These are phyloP conservation scores for Amyelois transitella DNA, from an alignment of 1,140 invertebrate species.

Conservation along the genomic window DNA sequence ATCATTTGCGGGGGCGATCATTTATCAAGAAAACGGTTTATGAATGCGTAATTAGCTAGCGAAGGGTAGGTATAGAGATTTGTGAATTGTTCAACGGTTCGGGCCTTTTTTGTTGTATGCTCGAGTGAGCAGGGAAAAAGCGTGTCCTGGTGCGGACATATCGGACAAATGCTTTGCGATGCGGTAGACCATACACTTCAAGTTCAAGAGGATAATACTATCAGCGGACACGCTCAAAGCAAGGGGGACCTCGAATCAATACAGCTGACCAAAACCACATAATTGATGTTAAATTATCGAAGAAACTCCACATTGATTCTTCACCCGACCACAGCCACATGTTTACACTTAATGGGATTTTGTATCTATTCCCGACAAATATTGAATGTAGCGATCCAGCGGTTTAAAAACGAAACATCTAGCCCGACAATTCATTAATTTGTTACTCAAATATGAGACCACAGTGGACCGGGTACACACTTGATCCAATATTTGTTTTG, in stretches of 20 bases:
- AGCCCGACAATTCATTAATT: slow-evolving; percentile 64
- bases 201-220: slow-evolving; percentile 61
- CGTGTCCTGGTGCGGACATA: slow-evolving; percentile 40
- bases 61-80: slow-evolving; percentile 33
- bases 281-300: slow-evolving; percentile 5
- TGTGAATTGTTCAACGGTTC: slow-evolving; percentile 22
- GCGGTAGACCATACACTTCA: slow-evolving; percentile 45
- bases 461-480: slow-evolving; percentile 58
- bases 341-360: not conserved
- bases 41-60: slow-evolving; percentile 54
- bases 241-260: slow-evolving; percentile 31
- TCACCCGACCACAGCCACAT: slow-evolving; percentile 1
- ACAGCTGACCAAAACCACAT: slow-evolving; percentile 17
- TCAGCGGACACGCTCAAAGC: slow-evolving; percentile 22
- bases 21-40: slow-evolving; percentile 52
- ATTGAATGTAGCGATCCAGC: slow-evolving; percentile 19
- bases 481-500: slow-evolving; percentile 69
- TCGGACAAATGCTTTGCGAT: slow-evolving; percentile 47
- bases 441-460: slow-evolving; percentile 49
- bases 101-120: slow-evolving; percentile 43
- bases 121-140: slow-evolving; percentile 47
- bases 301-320: not conserved
- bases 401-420: slow-evolving; percentile 35
- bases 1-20: slow-evolving; percentile 63
- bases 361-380: slow-evolving; percentile 13